Evolutionary conservation across 2,888 invertebrate genomes (phyloP), one percentile per base, ranked within the genome.

Genomic region (Ophraella communa): DNA sequence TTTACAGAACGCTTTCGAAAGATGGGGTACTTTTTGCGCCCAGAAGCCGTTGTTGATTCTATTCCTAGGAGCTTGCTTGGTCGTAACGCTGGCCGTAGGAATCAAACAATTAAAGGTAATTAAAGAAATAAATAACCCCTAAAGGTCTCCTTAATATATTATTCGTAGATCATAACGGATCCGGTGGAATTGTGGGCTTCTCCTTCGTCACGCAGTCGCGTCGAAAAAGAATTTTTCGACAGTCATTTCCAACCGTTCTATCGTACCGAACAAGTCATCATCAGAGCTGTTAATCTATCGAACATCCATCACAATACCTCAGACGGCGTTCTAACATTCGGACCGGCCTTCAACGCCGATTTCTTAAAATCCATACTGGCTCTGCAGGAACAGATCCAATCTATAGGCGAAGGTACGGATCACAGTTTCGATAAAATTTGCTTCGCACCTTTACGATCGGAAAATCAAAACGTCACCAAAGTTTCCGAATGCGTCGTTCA

Each of bases 151-250:
- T 1, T 8, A 8, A 27, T 27, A 4, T 8, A 27, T 1, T 27
- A 27, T 4, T 0, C 10, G 2, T 20, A 74, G 74, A 67, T 75
- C 7, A 74, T 71, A 8, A 97, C 96, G 0, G 92, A 98, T 84
- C 98, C 98, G 0, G 96, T 98, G 0, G 92, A 98, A 80, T 85
- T 99, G 64, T 99, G 99, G 99, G 97, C 98, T 0, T 89, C 97
- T 0, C 93, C 96, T 0, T 84, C 85, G 59, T 96, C 96, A 0
- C 87, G 92, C 45, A 93, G 96, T 0, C 87, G 98, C 0, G 77
- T 90, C 14, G 97, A 99, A 81, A 88, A 93, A 66, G 89, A 93
- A 65, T 97, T 91, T 83, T 99, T 94, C 80, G 97, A 99, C 82
- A 87, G 90, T 1, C 91, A 95, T 76, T 99, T 99, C 82, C 91